Conservation (phyloP, 1,140 invertebrate species). For the Musca vetustissima region DNA sequence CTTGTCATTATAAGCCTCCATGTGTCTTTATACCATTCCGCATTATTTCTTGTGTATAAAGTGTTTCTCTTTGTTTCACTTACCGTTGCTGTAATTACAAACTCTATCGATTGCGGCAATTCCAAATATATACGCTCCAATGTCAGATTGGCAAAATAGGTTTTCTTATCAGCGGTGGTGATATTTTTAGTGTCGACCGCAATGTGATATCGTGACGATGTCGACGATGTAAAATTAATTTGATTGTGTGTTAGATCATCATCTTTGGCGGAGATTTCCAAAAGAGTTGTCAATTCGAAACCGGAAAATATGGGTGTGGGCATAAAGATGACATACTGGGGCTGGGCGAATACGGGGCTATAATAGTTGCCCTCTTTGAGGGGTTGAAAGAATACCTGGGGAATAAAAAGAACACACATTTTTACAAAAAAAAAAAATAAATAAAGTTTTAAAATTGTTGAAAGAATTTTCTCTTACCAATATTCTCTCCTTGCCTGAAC, state of each 20-base stretch:
- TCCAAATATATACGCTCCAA: conserved; percentile 10
- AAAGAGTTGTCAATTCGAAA: conserved; percentile 25
- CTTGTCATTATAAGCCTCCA: neutral
- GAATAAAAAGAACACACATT: too few species aligned
- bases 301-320: conserved; percentile 21
- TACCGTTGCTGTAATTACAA: conserved; percentile 24
- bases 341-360: conserved; percentile 11
- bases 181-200: conserved; percentile 10
- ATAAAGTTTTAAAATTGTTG: neutral
- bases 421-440: too few species aligned
- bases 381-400: conserved; percentile 23
- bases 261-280: conserved; percentile 10
- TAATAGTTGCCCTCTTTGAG: conserved; percentile 25
- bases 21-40: neutral
- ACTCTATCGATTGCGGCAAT: neutral
- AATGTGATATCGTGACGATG: conserved; percentile 1
- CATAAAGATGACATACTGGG: conserved; percentile 1
- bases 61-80: neutral
- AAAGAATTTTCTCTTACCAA: neutral
- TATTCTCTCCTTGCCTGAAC: neutral
- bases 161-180: conserved; percentile 16
- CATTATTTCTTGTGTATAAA: too few species aligned
- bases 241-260: conserved; percentile 23
- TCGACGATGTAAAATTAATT: conserved; percentile 17
- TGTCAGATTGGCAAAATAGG: conserved; percentile 21